Evolutionary conservation across 1,140 invertebrate genomes (phyloP).

Genomic region (Hylaeus anthracinus): DNA sequence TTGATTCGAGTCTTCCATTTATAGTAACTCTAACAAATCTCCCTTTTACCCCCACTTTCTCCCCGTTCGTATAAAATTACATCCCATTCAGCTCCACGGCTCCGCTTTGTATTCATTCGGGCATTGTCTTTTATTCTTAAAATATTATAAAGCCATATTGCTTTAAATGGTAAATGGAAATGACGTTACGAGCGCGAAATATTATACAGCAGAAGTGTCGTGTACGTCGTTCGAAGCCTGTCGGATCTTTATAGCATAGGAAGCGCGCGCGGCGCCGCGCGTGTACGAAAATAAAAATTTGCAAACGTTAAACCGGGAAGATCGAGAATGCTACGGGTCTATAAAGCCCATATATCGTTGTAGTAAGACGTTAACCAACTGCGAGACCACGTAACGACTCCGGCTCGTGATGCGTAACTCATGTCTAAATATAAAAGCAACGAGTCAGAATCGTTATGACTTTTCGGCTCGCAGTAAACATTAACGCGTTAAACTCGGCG

Average conservation of each 20-base stretch:
- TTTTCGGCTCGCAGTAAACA: constrained; percentile 18
- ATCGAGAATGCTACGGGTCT: neutral
- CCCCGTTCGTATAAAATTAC: neutral
- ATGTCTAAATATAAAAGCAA: constrained; percentile 40
- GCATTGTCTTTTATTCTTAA: neutral
- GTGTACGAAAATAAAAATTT: neutral
- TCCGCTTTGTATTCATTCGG: neutral
- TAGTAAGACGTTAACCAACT: constrained; percentile 9
- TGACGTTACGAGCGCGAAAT: neutral
- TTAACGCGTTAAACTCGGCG: neutral
- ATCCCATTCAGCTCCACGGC: neutral
- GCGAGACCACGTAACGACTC: constrained; percentile 6
- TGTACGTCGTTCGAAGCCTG: neutral
- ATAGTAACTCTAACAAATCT: neutral
- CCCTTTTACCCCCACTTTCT: neutral
- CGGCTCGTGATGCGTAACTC: constrained; percentile 13
- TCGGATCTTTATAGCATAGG: neutral
- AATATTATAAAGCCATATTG: neutral
- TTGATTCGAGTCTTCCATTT: neutral
- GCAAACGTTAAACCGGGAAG: neutral
- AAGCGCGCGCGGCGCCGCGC: neutral
- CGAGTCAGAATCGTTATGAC: constrained; percentile 27
- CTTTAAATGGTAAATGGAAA: too few species aligned
- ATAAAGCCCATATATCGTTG: neutral
- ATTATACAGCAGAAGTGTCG: neutral